Evolutionary conservation across 35 echinoderm and acorn worm species (phyloP), one percentile per base, ranked within the genome.

Genomic region (Strongylocentrotus purpuratus): DNA sequence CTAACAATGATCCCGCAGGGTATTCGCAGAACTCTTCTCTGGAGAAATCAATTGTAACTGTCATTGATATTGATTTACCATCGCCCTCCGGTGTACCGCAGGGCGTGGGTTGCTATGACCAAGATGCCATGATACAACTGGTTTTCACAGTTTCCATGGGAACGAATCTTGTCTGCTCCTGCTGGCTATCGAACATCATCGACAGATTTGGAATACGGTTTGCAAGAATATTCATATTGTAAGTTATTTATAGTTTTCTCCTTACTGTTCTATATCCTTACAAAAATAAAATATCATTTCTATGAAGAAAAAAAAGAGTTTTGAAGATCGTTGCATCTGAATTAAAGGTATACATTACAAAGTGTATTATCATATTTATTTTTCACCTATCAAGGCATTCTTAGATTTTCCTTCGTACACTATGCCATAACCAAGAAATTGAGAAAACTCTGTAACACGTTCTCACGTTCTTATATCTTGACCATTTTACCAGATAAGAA

Each of bases 51-150:
- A n/a, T 28, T 28, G 61, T 71, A 28, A 20, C 61, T 71, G 61
- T 28, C 61, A 71, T 25, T 71, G 61, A 71, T 71, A 6, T 14
- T 12, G 50, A 15, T 55, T 14, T 55, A 15, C 50, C 50, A 55
- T 55, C 50, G 50, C 50, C 50, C 50, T 55, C 50, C 2, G 50
- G 50, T 55, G 15, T 28, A 25, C 17, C 61, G 7, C 18, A 71
- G 18, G 28, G 4, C 65, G 4, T 31, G 18, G 41, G 33, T 11
- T 93, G 91, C 41, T 18, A 93, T 48, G 91, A 93, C 47, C 91
- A 93, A 46, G 91, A 93, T 46, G 91, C 91, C 91, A 93, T 93
- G 46, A 93, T 93, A 22, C 91, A 93, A 46, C 91, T 93, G 46
- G 12, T 93, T 32, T 93, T 93, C 31, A 93, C 91, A 12, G 45